phyloP scores from a whole-genome alignment of 2,888 invertebrate genomes.

The Rugalucina vietnamica region DNA sequence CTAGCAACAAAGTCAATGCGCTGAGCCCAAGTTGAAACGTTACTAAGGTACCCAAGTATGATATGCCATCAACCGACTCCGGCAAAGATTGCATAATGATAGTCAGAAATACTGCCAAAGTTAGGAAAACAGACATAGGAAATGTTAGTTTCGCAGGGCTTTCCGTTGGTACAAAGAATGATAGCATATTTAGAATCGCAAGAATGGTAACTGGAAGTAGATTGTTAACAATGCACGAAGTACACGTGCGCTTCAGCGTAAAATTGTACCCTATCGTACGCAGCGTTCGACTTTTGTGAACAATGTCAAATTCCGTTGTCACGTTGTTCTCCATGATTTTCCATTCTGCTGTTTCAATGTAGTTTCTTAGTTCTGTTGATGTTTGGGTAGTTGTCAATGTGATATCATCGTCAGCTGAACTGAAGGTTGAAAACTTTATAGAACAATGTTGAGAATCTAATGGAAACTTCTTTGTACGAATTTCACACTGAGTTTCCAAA shows the following conservation, averaged over 20 bases:
- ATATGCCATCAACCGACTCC: slow-evolving; percentile 22
- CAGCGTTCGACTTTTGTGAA: background rate
- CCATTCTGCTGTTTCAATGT: background rate
- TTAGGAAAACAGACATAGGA: slow-evolving; percentile 24
- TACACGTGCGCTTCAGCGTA: background rate
- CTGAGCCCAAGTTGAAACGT: background rate
- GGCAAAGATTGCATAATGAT: slow-evolving; percentile 6
- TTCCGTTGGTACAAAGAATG: slow-evolving; percentile 11
- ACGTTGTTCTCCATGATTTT: background rate
- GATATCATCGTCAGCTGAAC: background rate
- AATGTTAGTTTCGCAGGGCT: slow-evolving; percentile 16
- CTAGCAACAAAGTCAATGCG: background rate
- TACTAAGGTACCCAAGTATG: background rate
- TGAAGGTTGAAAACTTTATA: background rate
- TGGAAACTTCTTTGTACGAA: slow-evolving; percentile 15
- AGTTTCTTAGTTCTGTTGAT: background rate
- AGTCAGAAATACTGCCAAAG: slow-evolving; percentile 13
- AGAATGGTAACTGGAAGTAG: background rate
- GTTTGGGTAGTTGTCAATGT: background rate
- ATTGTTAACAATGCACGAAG: slow-evolving; percentile 5
- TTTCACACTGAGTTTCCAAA: background rate
- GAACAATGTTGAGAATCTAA: background rate
- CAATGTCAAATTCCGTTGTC: background rate
- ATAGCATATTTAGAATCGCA: slow-evolving; percentile 6
- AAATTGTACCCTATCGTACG: background rate